Evolutionary conservation across 2,888 invertebrate genomes (phyloP), one percentile per base, ranked within the genome.

Genomic region (Eilema sororculum): DNA sequence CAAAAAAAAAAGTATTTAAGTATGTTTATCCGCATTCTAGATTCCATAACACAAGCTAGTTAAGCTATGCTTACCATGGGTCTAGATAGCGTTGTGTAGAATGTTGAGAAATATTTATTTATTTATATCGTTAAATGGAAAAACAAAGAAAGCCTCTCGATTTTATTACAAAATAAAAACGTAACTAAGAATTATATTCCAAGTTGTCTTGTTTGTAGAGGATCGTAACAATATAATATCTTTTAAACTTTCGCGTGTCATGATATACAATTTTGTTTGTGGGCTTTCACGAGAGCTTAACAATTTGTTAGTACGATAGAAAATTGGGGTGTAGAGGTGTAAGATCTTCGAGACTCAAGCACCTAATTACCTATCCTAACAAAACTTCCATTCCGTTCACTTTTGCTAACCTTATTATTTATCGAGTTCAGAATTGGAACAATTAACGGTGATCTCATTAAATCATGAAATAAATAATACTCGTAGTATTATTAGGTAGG

Each of bases 131-230:
- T 24, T 24, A 58, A 58, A 25, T 24, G 25, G 52, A 52, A 52
- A 46, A 52, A 52, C 52, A 52, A 52, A 52, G 20, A 9, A 52
- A 52, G 8, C 52, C 52, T 52, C n/a, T 52, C n/a, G 52, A 41
- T 41, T 46, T 46, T 46, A n/a, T 61, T 28, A 13, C 30, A 10
- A 13, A 28, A 60, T 20, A 22, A 20, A 64, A 30, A 12, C 56
- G 65, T 56, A 65, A 30, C 56, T 30, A 65, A 52, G 52, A 52
- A 52, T n/a, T 52, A 52, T 52, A n/a, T 52, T 52, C 52, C 52
- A 52, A 52, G 52, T 52, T 52, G n/a, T 52, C 52, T 52, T n/a
- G 20, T 52, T 52, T 52, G 52, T 52, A 52, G n/a, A n/a, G 46
- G 9, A 52, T 52, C n/a, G 52, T n/a, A 52, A 52, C 52, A 20